These are phyloP conservation scores for Microcebus murinus DNA, from an alignment of 2,113 vertebrate species.

Conservation along the genomic window DNA sequence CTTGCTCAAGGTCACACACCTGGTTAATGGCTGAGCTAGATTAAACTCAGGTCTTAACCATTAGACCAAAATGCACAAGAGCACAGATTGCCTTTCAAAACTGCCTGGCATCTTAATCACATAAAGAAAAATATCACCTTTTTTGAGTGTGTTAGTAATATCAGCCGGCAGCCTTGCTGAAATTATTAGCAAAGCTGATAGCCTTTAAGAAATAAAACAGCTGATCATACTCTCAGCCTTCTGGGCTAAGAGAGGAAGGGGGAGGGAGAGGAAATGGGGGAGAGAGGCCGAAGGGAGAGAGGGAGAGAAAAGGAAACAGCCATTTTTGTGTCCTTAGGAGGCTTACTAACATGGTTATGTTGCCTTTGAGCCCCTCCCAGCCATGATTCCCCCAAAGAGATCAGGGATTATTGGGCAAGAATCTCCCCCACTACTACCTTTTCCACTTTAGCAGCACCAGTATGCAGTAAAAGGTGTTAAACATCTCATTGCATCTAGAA, in stretches of 20 bases:
- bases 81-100: not conserved
- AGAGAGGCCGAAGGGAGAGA: not conserved
- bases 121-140: not conserved
- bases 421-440: not conserved
- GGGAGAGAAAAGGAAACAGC: not conserved
- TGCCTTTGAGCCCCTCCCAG: not conserved
- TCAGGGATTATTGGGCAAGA: not conserved
- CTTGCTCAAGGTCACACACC: not conserved
- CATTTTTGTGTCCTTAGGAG: not conserved
- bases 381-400: no score
- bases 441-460: not conserved
- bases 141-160: not conserved
- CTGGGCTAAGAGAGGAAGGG: not conserved
- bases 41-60: not conserved
- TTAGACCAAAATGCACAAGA: not conserved
- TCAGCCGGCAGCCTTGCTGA: not conserved
- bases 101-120: not conserved
- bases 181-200: not conserved
- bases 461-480: not conserved
- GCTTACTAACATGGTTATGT: not conserved
- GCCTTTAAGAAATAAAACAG: not conserved
- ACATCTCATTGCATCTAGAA: not conserved
- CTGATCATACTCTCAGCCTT: not conserved
- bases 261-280: accelerated
- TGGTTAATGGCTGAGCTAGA: not conserved